A percentile compares a stretch with the other conserved stretches of the same genome.
Conservation (phyloP, 1,140 invertebrate genomes). For the Spodoptera frugiperda region DNA sequence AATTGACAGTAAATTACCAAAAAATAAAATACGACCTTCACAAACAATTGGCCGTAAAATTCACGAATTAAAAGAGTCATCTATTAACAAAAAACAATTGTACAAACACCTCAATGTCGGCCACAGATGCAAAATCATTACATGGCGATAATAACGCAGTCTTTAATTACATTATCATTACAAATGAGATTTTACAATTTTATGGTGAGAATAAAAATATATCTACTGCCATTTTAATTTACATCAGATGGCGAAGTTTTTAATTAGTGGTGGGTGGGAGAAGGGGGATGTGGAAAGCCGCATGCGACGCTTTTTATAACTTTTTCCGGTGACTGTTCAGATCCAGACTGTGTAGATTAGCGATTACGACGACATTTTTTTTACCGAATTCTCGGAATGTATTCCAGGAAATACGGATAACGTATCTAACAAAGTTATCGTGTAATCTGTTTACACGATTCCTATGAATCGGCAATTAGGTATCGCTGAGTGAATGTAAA, state of each 20-base stretch:
- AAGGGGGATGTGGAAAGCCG: constrained; percentile 25
- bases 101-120: background rate
- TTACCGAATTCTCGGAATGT: background rate
- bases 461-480: background rate
- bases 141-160: constrained; percentile 7
- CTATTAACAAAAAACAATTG: background rate
- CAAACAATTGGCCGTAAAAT: background rate
- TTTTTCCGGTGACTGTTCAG: constrained; percentile 47
- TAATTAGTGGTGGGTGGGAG: constrained; percentile 72
- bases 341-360: constrained; percentile 12
- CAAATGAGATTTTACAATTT: constrained; percentile 70
- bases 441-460: constrained; percentile 14
- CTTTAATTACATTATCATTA: constrained; percentile 65
- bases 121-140: constrained; percentile 18
- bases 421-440: constrained; percentile 6
- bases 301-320: constrained; percentile 58
- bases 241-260: constrained; percentile 71
- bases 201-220: constrained; percentile 60
- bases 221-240: constrained; percentile 71
- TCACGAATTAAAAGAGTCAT: background rate
- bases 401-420: background rate
- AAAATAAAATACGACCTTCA: too few relatives aligned
- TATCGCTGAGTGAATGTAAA: background rate
- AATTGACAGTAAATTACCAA: too few relatives aligned
- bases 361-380: constrained; percentile 27